phyloP scores from a whole-genome alignment of 2,797 vertebrate genomes.

The Todus mexicanus region DNA sequence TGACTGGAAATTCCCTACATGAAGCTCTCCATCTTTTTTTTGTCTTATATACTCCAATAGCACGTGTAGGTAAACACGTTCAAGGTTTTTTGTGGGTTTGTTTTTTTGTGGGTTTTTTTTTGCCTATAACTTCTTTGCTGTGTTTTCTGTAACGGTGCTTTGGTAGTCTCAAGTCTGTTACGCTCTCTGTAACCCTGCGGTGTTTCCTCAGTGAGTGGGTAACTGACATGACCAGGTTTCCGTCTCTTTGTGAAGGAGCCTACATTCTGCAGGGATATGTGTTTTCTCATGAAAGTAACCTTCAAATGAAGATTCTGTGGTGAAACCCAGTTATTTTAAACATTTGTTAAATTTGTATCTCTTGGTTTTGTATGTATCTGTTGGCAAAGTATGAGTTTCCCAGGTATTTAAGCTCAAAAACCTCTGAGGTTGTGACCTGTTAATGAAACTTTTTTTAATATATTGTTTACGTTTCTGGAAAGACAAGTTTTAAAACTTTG shows the following conservation, averaged over 20 bases:
- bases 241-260: not conserved
- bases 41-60: not conserved
- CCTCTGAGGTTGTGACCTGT: not conserved
- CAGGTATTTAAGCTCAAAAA: not conserved
- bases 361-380: not conserved
- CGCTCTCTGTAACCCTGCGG: not conserved
- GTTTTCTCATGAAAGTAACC: not conserved
- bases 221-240: not conserved
- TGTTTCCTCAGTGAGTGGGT: not conserved
- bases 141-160: not conserved
- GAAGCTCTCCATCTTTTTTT: not conserved
- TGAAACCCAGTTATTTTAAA: not conserved
- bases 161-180: not conserved
- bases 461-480: slow-evolving; percentile 1
- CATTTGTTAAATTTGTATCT: not conserved
- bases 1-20: not conserved
- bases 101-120: not conserved
- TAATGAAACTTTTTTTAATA: not conserved
- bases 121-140: not conserved
- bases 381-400: not conserved
- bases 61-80: not conserved
- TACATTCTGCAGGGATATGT: not conserved
- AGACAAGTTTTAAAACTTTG: not conserved
- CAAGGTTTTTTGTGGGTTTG: not conserved
- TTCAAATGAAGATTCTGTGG: not conserved